Percentiles rank a stretch among this genome's conserved stretches.
These are phyloP conservation scores for Araneus ventricosus DNA, from an alignment of 1,140 invertebrate species.

Conservation along the genomic window DNA sequence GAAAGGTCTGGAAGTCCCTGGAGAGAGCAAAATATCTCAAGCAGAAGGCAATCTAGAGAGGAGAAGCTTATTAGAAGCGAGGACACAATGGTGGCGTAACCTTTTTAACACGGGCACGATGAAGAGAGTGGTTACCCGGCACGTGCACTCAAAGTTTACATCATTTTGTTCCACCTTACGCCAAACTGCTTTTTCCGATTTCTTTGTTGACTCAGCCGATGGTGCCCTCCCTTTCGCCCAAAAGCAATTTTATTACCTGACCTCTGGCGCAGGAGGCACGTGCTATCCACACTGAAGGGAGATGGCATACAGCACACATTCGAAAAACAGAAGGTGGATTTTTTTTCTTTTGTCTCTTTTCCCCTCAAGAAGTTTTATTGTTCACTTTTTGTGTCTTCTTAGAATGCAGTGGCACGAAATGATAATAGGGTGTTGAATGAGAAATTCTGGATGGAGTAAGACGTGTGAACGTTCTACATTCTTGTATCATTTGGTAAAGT, in stretches of 20 bases:
- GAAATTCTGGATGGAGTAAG: neutral
- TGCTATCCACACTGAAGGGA: neutral
- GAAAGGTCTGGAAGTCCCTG: neutral
- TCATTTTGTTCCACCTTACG: conserved; percentile 35
- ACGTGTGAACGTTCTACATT: neutral
- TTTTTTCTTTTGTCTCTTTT: neutral
- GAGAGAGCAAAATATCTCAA: conserved; percentile 7
- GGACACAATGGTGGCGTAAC: conserved; percentile 28
- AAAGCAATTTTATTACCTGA: conserved; percentile 41
- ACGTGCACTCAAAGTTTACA: conserved; percentile 43
- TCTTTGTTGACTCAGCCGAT: conserved; percentile 36
- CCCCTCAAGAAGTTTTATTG: conserved; percentile 5
- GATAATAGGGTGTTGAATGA: neutral
- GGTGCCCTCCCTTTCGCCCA: neutral
- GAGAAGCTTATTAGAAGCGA: conserved; percentile 13
- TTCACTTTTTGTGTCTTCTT: neutral
- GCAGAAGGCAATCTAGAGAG: conserved; percentile 10
- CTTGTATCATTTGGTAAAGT: neutral
- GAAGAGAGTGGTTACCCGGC: neutral
- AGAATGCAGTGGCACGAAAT: neutral
- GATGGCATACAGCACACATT: neutral
- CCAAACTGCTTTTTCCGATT: conserved; percentile 33
- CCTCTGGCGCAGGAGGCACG: neutral
- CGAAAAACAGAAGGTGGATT: neutral
- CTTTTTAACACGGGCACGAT: conserved; percentile 14